A percentile compares a stretch with the other conserved stretches of the same genome.
Evolutionary conservation across 2,113 vertebrate species (phyloP).

Genomic region (Copsychus sechellarum): DNA sequence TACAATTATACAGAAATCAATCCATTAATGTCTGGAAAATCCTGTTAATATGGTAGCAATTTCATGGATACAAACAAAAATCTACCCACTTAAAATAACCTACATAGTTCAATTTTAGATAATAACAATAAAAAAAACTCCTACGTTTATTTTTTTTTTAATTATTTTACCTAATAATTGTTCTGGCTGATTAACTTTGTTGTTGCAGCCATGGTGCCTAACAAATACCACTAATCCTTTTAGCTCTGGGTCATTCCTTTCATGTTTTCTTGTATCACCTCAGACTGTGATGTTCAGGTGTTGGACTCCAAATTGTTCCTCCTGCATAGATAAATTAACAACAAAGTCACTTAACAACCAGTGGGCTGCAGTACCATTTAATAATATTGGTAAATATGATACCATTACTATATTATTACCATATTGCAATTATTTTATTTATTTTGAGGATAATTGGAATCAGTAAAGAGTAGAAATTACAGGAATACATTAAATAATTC

Average conservation of each 20-base stretch:
- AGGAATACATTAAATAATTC: not conserved
- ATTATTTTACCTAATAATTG: not conserved
- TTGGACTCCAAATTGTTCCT: not conserved
- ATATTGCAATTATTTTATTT: not conserved
- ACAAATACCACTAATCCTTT: not conserved
- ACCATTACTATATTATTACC: not conserved
- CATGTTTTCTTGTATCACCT: not conserved
- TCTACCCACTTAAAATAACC: conserved; percentile 50
- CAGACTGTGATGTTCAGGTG: not conserved
- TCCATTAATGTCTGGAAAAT: conserved; percentile 79
- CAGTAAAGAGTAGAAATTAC: not conserved
- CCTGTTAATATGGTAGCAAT: conserved; percentile 74
- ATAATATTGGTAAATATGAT: not conserved
- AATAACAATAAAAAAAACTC: conserved; percentile 36
- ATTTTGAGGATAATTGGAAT: not conserved
- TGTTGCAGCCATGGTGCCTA: not conserved
- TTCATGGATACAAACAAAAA: conserved; percentile 75
- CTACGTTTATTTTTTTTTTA: not conserved
- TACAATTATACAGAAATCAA: conserved; percentile 78
- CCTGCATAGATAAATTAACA: not conserved
- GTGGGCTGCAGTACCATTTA: not conserved
- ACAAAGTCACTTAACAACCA: not conserved
- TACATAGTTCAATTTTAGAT: conserved; percentile 64
- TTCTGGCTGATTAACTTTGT: not conserved
- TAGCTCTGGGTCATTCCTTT: not conserved